phyloP scores from a whole-genome alignment of 1,140 invertebrate genomes.

The Meloidogyne floridensis region DNA sequence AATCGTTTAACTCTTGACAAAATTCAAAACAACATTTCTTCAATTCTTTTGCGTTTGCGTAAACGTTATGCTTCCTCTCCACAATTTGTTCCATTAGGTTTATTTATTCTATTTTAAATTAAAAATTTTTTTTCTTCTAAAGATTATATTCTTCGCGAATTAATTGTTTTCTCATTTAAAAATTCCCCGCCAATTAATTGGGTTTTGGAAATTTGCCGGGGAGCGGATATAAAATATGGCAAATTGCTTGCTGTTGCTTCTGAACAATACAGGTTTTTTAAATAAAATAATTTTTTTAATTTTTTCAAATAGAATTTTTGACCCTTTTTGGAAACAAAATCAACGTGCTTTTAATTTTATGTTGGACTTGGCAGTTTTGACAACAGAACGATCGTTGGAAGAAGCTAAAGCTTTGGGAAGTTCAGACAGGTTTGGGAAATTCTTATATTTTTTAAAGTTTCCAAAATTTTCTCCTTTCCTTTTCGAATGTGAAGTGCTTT shows the following conservation, averaged over 20 bases:
- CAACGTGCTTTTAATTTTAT: constrained; percentile 38
- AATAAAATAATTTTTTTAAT: background rate
- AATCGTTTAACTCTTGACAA: background rate
- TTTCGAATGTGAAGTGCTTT: no score
- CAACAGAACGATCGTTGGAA: constrained; percentile 1
- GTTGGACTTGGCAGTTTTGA: constrained; percentile 23
- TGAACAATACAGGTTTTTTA: constrained; percentile 34
- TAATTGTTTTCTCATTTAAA: constrained; percentile 36
- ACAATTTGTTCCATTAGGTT: constrained; percentile 45
- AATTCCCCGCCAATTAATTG: constrained; percentile 27
- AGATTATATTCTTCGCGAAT: constrained; percentile 46
- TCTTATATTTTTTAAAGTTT: no score
- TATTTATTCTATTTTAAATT: constrained; percentile 9
- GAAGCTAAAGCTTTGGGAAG: constrained; percentile 9
- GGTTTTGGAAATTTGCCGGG: constrained; percentile 35
- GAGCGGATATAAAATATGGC: constrained; percentile 29
- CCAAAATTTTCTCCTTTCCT: no score
- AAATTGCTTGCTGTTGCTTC: constrained; percentile 34
- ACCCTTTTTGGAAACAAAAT: constrained; percentile 44
- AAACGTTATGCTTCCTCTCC: constrained; percentile 34
- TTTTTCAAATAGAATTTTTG: constrained; percentile 22
- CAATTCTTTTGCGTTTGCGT: constrained; percentile 28
- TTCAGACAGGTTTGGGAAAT: background rate
- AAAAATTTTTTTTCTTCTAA: background rate
- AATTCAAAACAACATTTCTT: constrained; percentile 16